Evolutionary conservation across 2,888 invertebrate species (phyloP).

Genomic region (Cyclophora albipunctata): DNA sequence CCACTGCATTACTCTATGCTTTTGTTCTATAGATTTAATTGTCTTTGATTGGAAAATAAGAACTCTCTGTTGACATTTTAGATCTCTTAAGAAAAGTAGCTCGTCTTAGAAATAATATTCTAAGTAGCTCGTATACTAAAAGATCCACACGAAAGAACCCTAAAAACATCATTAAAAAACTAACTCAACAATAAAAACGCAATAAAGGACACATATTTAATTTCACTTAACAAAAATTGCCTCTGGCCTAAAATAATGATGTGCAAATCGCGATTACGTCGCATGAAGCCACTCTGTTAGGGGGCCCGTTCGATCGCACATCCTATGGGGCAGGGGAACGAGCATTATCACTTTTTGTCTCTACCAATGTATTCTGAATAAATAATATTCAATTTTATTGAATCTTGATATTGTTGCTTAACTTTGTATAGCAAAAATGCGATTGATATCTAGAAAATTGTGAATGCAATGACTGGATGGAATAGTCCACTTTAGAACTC

Average conservation of each 20-base stretch:
- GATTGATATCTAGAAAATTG: too few species aligned
- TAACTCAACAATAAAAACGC: not conserved
- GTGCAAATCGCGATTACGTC: constrained; percentile 34
- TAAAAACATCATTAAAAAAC: not conserved
- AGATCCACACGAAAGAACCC: not conserved
- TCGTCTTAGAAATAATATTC: too few species aligned
- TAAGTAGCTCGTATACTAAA: too few species aligned
- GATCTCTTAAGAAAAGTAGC: too few species aligned
- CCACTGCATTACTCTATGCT: too few species aligned
- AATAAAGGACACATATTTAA: constrained; percentile 8
- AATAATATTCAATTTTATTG: constrained; percentile 3
- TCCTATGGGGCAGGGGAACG: constrained; percentile 42
- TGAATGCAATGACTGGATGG: too few species aligned
- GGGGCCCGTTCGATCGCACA: constrained; percentile 48
- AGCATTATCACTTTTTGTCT: constrained; percentile 39
- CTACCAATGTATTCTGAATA: constrained; percentile 22
- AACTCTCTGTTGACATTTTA: too few species aligned
- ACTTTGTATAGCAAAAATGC: not conserved
- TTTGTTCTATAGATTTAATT: too few species aligned
- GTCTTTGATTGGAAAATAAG: too few species aligned
- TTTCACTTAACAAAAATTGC: constrained; percentile 24
- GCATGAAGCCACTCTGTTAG: constrained; percentile 33
- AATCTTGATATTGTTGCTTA: not conserved
- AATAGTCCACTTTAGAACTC: too few species aligned
- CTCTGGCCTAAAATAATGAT: constrained; percentile 26